These are phyloP conservation scores for Ceratina calcarata DNA, from an alignment of 1,140 invertebrate genomes.

Conservation along the genomic window DNA sequence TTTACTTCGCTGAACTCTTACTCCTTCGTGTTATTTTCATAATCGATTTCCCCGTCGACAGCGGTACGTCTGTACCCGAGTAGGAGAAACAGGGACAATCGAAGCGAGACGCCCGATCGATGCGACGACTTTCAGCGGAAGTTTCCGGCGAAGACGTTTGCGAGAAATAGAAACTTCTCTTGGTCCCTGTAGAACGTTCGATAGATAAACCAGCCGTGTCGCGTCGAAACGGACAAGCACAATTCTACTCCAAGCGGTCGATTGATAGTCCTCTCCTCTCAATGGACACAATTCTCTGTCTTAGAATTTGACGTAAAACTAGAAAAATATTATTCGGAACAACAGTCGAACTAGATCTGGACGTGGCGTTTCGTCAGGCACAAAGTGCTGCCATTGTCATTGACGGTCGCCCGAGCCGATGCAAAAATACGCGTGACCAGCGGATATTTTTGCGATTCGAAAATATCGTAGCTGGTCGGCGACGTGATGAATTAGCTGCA, in stretches of 20 bases:
- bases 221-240: slow-evolving; percentile 8
- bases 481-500: slow-evolving; percentile 42
- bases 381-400: too few species aligned
- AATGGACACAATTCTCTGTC: neutral
- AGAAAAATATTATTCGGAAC: too few species aligned
- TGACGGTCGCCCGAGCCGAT: neutral
- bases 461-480: neutral
- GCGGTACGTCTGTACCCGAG: neutral
- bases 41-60: slow-evolving; percentile 51
- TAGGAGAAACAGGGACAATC: slow-evolving; percentile 12
- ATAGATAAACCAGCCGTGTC: neutral
- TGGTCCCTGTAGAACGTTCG: neutral
- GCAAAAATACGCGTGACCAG: slow-evolving; percentile 7
- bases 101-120: slow-evolving; percentile 25
- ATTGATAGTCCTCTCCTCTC: neutral
- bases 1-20: neutral
- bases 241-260: neutral
- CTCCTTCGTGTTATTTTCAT: slow-evolving; percentile 50
- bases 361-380: too few species aligned
- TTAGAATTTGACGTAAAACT: neutral
- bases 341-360: too few species aligned
- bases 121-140: slow-evolving; percentile 13
- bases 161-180: neutral
- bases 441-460: slow-evolving; percentile 8
- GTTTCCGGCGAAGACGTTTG: slow-evolving; percentile 9